phyloP scores from a whole-genome alignment of 2,888 invertebrate species.

The Priapulus caudatus region DNA sequence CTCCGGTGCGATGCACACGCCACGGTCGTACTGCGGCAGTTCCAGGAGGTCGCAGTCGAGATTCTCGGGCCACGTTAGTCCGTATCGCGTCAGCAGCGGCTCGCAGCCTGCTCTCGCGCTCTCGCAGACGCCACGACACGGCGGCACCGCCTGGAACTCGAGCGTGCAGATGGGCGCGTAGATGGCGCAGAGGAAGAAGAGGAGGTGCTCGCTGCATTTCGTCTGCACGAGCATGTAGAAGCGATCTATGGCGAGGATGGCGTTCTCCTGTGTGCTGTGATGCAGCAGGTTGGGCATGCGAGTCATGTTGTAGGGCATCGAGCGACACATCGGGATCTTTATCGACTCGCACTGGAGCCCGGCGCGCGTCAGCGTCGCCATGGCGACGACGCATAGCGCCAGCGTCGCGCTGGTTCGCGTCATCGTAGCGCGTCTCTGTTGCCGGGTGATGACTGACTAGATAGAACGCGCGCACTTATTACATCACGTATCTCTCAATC shows the following conservation, averaged over 20 bases:
- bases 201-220: constrained; percentile 64
- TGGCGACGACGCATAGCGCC: too few relatives aligned
- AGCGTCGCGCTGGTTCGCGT: too few relatives aligned
- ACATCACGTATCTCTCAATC: too few relatives aligned
- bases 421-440: too few relatives aligned
- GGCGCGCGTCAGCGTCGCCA: too few relatives aligned
- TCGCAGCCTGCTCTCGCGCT: constrained; percentile 44
- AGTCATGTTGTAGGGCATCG: constrained; percentile 72
- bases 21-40: constrained; percentile 30
- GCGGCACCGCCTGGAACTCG: constrained; percentile 68
- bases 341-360: constrained; percentile 59
- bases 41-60: constrained; percentile 28
- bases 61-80: constrained; percentile 33
- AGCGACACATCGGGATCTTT: constrained; percentile 62
- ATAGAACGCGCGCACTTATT: too few relatives aligned
- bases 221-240: constrained; percentile 59
- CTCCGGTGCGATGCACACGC: constrained; percentile 31
- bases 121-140: constrained; percentile 73
- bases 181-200: constrained; percentile 77
- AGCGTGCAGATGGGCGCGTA: constrained; percentile 82
- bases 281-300: constrained; percentile 74
- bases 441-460: too few relatives aligned
- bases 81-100: constrained; percentile 53
- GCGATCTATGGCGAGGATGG: constrained; percentile 58
- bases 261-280: constrained; percentile 64